Percentiles rank a stretch among this genome's conserved stretches.
Evolutionary conservation across 2,888 invertebrate species (phyloP).

Genomic region (Alsophila aescularia): DNA sequence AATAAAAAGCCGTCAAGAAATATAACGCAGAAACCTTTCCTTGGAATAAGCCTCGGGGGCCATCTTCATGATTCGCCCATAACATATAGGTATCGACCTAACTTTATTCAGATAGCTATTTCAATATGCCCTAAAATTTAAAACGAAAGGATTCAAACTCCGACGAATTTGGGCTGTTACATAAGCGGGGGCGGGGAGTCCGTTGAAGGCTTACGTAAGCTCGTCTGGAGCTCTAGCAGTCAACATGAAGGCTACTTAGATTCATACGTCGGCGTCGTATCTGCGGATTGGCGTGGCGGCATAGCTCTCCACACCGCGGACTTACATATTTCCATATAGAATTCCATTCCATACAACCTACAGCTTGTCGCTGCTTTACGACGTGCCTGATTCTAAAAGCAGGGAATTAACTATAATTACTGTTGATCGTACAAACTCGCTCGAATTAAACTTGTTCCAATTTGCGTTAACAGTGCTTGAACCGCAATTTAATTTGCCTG

Average conservation of each 20-base stretch:
- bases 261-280: not conserved
- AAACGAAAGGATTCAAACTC: slow-evolving; percentile 57
- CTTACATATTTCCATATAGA: slow-evolving; percentile 12
- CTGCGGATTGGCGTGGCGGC: slow-evolving; percentile 1
- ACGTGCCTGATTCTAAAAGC: slow-evolving; percentile 37
- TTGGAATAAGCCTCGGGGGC: slow-evolving; percentile 21
- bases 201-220: slow-evolving; percentile 76
- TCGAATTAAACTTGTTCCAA: slow-evolving; percentile 36
- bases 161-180: slow-evolving; percentile 68
- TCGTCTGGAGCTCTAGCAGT: slow-evolving; percentile 54
- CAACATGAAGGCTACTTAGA: not conserved
- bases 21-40: slow-evolving; percentile 12
- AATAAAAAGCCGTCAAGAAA: slow-evolving; percentile 20
- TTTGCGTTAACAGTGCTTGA: slow-evolving; percentile 33
- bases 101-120: slow-evolving; percentile 44
- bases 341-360: slow-evolving; percentile 15
- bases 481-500: slow-evolving; percentile 31
- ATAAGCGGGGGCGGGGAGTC: slow-evolving; percentile 72
- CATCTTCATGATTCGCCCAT: slow-evolving; percentile 25
- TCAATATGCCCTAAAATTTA: slow-evolving; percentile 58
- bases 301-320: slow-evolving; percentile 5
- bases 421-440: slow-evolving; percentile 33
- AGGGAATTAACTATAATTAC: slow-evolving; percentile 40
- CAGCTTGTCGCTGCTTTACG: slow-evolving; percentile 34
- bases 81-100: slow-evolving; percentile 37